Percentiles rank a stretch among this genome's conserved stretches.
Evolutionary conservation across 2,888 invertebrate species (phyloP).

Genomic region (Drosophila buzzatii): DNA sequence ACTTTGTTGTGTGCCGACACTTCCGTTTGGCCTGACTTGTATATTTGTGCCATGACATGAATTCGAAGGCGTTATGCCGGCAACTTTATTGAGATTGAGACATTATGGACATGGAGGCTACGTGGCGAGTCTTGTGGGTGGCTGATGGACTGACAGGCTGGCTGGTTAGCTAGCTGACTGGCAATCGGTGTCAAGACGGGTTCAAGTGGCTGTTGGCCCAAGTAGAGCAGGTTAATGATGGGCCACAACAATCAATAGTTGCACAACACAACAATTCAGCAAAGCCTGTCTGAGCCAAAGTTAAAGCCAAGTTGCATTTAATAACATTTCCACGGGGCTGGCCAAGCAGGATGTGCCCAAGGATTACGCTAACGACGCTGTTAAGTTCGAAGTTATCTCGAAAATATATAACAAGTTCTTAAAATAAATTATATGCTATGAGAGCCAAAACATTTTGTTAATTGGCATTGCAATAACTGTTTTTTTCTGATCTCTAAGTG

Average conservation of each 20-base stretch:
- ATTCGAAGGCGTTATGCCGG: conserved; percentile 61
- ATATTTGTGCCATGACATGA: conserved; percentile 81
- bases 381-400: neutral
- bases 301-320: conserved; percentile 45
- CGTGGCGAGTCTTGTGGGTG: conserved; percentile 69
- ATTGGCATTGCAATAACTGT: conserved; percentile 15
- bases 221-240: conserved; percentile 77
- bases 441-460: conserved; percentile 6
- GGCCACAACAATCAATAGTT: conserved; percentile 59
- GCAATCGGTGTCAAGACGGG: conserved; percentile 50
- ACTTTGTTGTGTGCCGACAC: conserved; percentile 77
- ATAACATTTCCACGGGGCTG: conserved; percentile 1
- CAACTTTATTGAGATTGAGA: conserved; percentile 78
- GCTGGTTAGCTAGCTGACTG: conserved; percentile 46
- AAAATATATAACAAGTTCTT: neutral
- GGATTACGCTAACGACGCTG: neutral
- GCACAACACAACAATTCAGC: conserved; percentile 42
- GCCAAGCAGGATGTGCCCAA: conserved; percentile 15
- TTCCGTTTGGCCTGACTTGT: conserved; percentile 70
- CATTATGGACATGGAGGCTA: conserved; percentile 74
- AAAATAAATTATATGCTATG: neutral
- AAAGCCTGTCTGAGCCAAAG: neutral
- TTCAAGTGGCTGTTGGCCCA: conserved; percentile 69
- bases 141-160: conserved; percentile 32
- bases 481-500: neutral